Percentiles rank a stretch among this genome's conserved stretches.
These are phyloP conservation scores for Lutraria lutraria DNA, from an alignment of 2,888 invertebrate species.

Conservation along the genomic window DNA sequence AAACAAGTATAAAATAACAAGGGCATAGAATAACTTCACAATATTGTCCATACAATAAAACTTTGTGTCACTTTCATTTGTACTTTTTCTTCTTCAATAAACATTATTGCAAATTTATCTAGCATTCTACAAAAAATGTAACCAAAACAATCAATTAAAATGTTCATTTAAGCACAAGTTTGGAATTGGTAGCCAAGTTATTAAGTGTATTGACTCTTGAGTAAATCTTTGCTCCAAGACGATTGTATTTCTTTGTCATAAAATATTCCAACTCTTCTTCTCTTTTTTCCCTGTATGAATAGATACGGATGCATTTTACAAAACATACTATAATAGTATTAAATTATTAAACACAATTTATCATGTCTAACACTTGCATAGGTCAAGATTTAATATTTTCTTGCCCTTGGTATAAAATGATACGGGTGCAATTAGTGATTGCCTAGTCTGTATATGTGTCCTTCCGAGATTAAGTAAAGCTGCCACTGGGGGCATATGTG, in stretches of 20 bases:
- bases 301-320: background rate
- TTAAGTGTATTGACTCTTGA: constrained; percentile 70
- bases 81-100: background rate
- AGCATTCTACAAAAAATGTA: background rate
- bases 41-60: background rate
- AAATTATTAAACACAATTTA: too few species aligned
- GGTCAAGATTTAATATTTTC: too few species aligned
- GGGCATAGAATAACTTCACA: background rate
- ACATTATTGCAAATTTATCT: background rate
- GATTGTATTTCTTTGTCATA: constrained; percentile 85
- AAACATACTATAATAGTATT: background rate
- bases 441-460: too few species aligned
- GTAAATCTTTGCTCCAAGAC: constrained; percentile 82
- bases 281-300: constrained; percentile 82
- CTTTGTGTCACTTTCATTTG: background rate
- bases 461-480: too few species aligned
- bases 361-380: too few species aligned
- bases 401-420: too few species aligned
- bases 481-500: too few species aligned
- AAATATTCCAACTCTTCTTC: constrained; percentile 85
- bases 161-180: constrained; percentile 72
- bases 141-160: background rate
- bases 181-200: constrained; percentile 72
- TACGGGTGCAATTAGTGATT: too few species aligned
- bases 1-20: constrained; percentile 19